Evolutionary conservation across 2,113 vertebrate species (phyloP).

Genomic region (Synodontis membranacea): DNA sequence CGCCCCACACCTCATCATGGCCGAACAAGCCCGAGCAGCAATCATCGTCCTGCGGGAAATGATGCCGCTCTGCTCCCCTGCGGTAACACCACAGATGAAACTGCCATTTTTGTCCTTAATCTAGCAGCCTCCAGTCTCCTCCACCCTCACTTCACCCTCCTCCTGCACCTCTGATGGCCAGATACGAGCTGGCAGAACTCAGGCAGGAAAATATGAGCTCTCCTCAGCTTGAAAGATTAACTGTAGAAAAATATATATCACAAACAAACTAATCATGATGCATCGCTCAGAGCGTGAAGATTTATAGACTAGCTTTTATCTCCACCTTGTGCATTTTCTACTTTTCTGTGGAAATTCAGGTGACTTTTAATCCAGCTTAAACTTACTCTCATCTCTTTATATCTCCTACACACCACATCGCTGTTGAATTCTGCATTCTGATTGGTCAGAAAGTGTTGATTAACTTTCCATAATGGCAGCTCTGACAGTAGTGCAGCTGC

Average conservation of each 20-base stretch:
- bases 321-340: too few relatives aligned
- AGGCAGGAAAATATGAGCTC: not conserved
- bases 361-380: too few relatives aligned
- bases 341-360: not conserved
- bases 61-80: not conserved
- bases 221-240: not conserved
- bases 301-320: not conserved
- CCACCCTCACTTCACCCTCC: not conserved
- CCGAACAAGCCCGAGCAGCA: slow-evolving; percentile 11
- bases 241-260: slow-evolving; percentile 19
- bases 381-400: not conserved
- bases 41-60: slow-evolving; percentile 24
- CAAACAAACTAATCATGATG: slow-evolving; percentile 33
- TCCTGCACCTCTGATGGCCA: not conserved
- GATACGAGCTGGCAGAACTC: slow-evolving; percentile 13
- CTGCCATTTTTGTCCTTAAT: slow-evolving; percentile 44
- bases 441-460: not conserved
- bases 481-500: not conserved
- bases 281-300: slow-evolving; percentile 23
- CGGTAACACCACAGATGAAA: slow-evolving; percentile 30
- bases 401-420: not conserved
- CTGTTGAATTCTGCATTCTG: not conserved
- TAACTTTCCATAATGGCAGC: not conserved
- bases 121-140: slow-evolving; percentile 30
- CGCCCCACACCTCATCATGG: slow-evolving; percentile 27